Conservation (phyloP, 2,888 invertebrate species). For the Brachyptera risi region DNA sequence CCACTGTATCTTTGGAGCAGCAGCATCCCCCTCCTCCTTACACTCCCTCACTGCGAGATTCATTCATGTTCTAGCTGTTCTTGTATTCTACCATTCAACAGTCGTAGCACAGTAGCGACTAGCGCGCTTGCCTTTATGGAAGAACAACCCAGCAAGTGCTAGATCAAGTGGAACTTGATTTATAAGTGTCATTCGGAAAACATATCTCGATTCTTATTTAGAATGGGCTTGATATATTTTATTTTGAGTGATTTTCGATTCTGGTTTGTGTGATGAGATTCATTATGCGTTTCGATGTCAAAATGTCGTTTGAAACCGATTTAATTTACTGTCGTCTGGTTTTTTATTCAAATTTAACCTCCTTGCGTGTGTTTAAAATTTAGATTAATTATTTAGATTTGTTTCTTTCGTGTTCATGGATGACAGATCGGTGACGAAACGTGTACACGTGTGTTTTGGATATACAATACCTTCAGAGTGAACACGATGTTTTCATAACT, state of each 20-base stretch:
- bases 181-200: not conserved
- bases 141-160: slow-evolving; percentile 1
- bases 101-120: slow-evolving; percentile 9
- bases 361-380: too few relatives aligned
- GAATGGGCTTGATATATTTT: not conserved
- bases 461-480: too few relatives aligned
- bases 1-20: too few relatives aligned
- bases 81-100: slow-evolving; percentile 23
- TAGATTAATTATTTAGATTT: too few relatives aligned
- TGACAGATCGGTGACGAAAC: too few relatives aligned
- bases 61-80: slow-evolving; percentile 22
- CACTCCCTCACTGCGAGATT: slow-evolving; percentile 7
- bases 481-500: too few relatives aligned
- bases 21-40: slow-evolving; percentile 1
- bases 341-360: too few relatives aligned
- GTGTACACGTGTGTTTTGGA: too few relatives aligned
- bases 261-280: not conserved
- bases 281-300: too few relatives aligned
- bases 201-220: not conserved
- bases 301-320: too few relatives aligned
- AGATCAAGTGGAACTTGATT: not conserved
- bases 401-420: too few relatives aligned
- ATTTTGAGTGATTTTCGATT: not conserved
- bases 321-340: too few relatives aligned
- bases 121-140: not conserved